These are phyloP conservation scores for Acrocephalus scirpaceus DNA, from an alignment of 2,797 vertebrate genomes.

Conservation along the genomic window DNA sequence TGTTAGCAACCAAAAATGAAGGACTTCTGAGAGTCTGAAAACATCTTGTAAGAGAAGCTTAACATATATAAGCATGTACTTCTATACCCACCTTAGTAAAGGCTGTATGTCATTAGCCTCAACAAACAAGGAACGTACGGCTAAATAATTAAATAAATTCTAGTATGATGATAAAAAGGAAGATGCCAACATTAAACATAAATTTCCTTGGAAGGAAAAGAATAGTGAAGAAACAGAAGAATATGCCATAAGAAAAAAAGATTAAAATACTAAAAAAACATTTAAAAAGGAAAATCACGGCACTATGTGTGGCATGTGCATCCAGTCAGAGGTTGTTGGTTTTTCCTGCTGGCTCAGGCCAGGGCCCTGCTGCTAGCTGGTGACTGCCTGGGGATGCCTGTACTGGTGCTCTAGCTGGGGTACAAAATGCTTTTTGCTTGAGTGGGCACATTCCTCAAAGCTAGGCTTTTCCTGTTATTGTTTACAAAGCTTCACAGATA, in stretches of 20 bases:
- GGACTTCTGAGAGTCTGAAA: background rate
- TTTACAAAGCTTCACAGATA: background rate
- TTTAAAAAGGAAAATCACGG: background rate
- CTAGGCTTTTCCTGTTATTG: background rate
- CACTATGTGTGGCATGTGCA: rapidly evolving
- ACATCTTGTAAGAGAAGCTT: background rate
- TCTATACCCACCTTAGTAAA: background rate
- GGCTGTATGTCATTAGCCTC: background rate
- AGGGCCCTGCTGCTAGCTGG: background rate
- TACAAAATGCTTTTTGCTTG: background rate
- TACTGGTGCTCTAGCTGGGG: background rate
- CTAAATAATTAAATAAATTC: conserved; percentile 15
- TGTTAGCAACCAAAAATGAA: background rate
- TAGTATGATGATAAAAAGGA: background rate
- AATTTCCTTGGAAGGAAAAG: background rate
- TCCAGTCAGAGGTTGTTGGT: background rate
- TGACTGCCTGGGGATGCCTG: background rate
- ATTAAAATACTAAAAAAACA: background rate
- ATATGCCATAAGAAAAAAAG: background rate
- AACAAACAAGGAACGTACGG: background rate
- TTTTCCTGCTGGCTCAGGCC: background rate
- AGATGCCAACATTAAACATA: conserved; percentile 2
- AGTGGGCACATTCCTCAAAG: background rate
- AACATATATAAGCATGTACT: background rate
- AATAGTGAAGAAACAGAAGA: background rate